Evolutionary conservation across 1,140 invertebrate genomes (phyloP).

Genomic region (Heterodera carotae): DNA sequence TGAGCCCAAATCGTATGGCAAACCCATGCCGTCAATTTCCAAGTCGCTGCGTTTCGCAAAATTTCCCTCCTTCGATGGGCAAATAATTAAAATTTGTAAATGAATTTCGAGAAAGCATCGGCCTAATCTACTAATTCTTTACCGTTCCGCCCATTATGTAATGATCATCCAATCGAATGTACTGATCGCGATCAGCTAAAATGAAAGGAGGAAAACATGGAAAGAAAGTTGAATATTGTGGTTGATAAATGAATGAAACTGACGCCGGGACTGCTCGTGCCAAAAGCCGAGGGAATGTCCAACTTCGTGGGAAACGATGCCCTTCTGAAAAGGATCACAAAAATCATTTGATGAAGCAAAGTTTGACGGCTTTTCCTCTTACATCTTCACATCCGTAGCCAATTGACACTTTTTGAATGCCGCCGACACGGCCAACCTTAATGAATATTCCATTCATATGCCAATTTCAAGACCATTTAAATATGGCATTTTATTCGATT

Average conservation of each 20-base stretch:
- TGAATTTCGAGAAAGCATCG: conserved; percentile 58
- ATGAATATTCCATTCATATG: not conserved
- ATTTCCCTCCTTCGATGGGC: conserved; percentile 37
- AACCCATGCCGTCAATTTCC: conserved; percentile 61
- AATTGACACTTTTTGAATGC: conserved; percentile 61
- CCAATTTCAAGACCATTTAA: not conserved
- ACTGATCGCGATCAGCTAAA: conserved; percentile 65
- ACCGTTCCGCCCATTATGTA: conserved; percentile 59
- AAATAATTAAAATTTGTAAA: conserved; percentile 50
- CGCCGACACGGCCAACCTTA: conserved; percentile 43
- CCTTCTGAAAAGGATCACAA: conserved; percentile 48
- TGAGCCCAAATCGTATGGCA: conserved; percentile 65
- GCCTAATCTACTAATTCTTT: no score
- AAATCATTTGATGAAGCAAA: not conserved
- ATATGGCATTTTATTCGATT: no score
- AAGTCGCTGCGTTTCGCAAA: conserved; percentile 52
- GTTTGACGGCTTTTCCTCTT: conserved; percentile 20
- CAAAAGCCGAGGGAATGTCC: conserved; percentile 68
- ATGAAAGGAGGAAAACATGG: no score
- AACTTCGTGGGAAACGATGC: conserved; percentile 68
- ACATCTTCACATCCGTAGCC: conserved; percentile 63
- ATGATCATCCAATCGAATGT: conserved; percentile 62
- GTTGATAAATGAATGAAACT: not conserved
- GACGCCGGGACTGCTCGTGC: conserved; percentile 67
- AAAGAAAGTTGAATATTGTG: no score